A percentile compares a stretch with the other conserved stretches of the same genome.
Evolutionary conservation across 64 coral and sea anemone species (phyloP).

Genomic region (Porites australiensis): DNA sequence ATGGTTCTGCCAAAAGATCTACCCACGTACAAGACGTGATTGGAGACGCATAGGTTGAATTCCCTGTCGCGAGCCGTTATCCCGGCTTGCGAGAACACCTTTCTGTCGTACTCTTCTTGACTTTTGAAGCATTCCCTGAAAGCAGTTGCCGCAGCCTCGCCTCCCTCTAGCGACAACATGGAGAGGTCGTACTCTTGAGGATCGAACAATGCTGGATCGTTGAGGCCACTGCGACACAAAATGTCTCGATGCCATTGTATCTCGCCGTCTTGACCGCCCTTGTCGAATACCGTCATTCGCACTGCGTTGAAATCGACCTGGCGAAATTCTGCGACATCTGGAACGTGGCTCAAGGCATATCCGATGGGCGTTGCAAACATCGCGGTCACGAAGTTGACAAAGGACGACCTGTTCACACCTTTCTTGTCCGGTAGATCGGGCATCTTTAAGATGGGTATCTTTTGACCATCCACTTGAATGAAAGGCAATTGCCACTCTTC

Average conservation of each 20-base stretch:
- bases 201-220: background rate
- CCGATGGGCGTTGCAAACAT: background rate
- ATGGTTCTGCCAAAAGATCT: background rate
- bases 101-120: background rate
- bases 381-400: background rate
- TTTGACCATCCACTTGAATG: background rate
- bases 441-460: background rate
- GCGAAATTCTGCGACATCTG: background rate
- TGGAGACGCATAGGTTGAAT: background rate
- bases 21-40: background rate
- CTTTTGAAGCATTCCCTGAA: background rate
- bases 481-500: background rate
- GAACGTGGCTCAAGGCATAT: background rate
- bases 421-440: background rate
- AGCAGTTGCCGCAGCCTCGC: background rate
- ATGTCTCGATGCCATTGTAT: background rate
- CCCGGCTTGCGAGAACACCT: background rate
- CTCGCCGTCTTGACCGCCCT: constrained; percentile 3
- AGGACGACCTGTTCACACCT: background rate
- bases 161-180: background rate
- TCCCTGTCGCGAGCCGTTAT: background rate
- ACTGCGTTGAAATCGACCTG: background rate
- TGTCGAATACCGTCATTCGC: background rate
- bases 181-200: background rate
- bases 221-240: background rate